These are phyloP conservation scores for Hydropsyche tenuis DNA, from an alignment of 1,140 invertebrate species.

Conservation along the genomic window DNA sequence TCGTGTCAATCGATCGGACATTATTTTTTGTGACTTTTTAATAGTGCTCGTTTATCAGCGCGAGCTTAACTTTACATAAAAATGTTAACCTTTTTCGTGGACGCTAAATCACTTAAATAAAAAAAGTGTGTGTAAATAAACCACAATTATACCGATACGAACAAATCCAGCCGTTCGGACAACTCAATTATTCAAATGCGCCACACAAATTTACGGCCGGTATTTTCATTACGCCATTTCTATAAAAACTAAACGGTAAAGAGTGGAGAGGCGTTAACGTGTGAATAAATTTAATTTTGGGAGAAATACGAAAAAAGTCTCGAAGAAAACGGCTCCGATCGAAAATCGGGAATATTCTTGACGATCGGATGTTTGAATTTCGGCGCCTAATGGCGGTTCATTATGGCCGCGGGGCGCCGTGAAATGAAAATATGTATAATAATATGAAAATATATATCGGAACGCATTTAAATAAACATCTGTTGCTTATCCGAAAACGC, in stretches of 20 bases:
- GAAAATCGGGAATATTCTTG: conserved; percentile 1
- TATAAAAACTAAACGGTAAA: conserved; percentile 5
- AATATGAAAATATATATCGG: background rate
- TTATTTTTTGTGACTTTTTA: conserved; percentile 19
- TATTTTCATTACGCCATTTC: conserved; percentile 37
- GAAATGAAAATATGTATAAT: background rate
- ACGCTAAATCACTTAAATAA: conserved; percentile 22
- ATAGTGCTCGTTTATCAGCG: conserved; percentile 20
- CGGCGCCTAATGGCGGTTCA: conserved; percentile 27
- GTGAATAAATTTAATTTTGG: conserved; percentile 31
- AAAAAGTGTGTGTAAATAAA: conserved; percentile 23
- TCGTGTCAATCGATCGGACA: conserved; percentile 17
- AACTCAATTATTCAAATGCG: conserved; percentile 50
- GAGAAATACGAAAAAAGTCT: conserved; percentile 33
- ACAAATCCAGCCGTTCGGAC: conserved; percentile 32
- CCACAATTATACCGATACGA: conserved; percentile 9
- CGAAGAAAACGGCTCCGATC: background rate
- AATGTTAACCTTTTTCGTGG: conserved; percentile 25
- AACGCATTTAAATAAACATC: conserved; percentile 49
- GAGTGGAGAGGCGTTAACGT: background rate
- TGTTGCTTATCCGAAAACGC: conserved; percentile 48
- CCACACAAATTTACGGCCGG: conserved; percentile 39
- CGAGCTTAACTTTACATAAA: conserved; percentile 14
- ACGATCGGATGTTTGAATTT: background rate
- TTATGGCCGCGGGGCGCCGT: conserved; percentile 10